Base-by-base conservation (phyloP, 2,888 invertebrate genomes). In the Loripinus fragilis region DNA sequence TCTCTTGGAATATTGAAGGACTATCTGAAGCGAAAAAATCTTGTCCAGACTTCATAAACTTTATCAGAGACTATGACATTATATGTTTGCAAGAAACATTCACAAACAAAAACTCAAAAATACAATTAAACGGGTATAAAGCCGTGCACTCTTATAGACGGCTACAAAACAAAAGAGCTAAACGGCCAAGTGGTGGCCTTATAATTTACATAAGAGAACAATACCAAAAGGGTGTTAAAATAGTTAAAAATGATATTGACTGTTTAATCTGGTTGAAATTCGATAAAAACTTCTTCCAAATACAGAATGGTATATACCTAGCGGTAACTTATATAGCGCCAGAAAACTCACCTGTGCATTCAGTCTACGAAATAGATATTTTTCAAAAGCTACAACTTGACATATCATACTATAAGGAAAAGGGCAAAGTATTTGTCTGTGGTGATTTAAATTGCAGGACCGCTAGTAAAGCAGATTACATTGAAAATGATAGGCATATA, bases 121-220 rank as follows among this genome's bases (percentile, higher is more conserved):
- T 42, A 12, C 48, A 45, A 1, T 23, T 68, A 25, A 48, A 48
- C 2, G 68, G 68, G 12, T 68, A 45, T 48, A 45, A 68, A 5
- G 30, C 68, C 12, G 48, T 68, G n/a, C 68, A 68, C 48, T 68
- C 68, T 15, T 68, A 48, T 45, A 68, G 68, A 48, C 68, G 48
- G 1, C 48, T 68, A 30, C 68, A 68, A 45, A 30, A 45, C 30
- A 45, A 30, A 28, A 23, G 25, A 28, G 45, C 68, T 3, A 42
- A 42, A 45, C 28, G 68, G 20, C 2, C 42, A 28, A 68, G 42
- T 42, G 45, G 45, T 48, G 68, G 45, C 0, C 5, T 45, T 30
- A 33, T 60, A 12, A 60, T 60, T 60, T 60, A 60, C 17, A 60
- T 60, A 17, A 30, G 28, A 33, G 33, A 60, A 7, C 30, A 33